Percentiles rank a stretch among this genome's conserved stretches.
These are phyloP conservation scores for Parauchenoglanis ngamensis DNA, from an alignment of 2,797 vertebrate species.

Conservation along the genomic window DNA sequence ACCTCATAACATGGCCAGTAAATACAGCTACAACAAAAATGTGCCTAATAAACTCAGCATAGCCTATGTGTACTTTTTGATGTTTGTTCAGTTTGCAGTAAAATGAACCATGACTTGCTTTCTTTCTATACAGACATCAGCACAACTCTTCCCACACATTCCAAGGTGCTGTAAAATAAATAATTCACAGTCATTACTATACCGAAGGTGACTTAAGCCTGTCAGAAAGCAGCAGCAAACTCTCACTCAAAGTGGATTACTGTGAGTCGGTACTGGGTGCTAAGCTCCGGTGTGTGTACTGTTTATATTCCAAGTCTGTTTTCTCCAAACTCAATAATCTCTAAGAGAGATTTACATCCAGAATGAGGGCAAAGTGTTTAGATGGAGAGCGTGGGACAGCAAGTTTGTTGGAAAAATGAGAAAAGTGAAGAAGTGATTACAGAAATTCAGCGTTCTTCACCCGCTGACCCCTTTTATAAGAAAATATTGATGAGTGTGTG, in stretches of 20 bases:
- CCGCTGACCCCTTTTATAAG: background rate
- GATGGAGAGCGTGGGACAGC: constrained; percentile 6
- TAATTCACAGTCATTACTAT: constrained; percentile 47
- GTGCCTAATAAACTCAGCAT: background rate
- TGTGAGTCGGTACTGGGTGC: constrained; percentile 20
- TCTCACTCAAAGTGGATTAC: constrained; percentile 53
- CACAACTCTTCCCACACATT: constrained; percentile 12
- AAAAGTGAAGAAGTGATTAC: constrained; percentile 30
- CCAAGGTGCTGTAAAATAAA: constrained; percentile 30
- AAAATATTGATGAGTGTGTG: background rate
- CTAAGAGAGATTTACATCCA: constrained; percentile 37
- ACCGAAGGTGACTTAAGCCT: constrained; percentile 38
- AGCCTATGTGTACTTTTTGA: background rate
- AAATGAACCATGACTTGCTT: background rate
- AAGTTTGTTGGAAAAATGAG: constrained; percentile 5
- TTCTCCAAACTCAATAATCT: constrained; percentile 50
- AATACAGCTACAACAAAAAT: background rate
- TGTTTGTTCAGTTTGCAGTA: background rate
- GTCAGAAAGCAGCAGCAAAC: constrained; percentile 41
- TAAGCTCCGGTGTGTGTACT: constrained; percentile 37
- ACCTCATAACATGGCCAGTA: background rate
- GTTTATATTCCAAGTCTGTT: constrained; percentile 47
- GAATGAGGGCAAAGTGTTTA: constrained; percentile 34
- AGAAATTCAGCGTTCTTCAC: constrained; percentile 16
- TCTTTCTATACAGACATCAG: background rate